phyloP scores from a whole-genome alignment of 2,113 vertebrate species.

The Brienomyrus brachyistius region DNA sequence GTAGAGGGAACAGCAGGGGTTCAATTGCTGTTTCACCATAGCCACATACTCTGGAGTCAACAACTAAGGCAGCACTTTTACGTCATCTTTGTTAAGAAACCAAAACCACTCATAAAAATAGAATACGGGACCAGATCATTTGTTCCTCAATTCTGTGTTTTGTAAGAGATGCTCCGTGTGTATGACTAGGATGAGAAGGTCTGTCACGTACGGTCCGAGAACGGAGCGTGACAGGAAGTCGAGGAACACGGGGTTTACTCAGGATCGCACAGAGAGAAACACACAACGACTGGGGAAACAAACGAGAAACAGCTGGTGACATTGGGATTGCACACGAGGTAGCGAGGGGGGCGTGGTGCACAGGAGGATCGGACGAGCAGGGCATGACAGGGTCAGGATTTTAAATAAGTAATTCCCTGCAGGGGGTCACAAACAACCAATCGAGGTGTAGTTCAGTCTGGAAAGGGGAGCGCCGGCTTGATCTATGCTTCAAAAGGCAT shows the following conservation, averaged over 20 bases:
- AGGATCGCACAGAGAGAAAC: no score
- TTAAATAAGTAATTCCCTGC: background rate
- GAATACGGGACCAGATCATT: background rate
- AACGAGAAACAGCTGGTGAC: no score
- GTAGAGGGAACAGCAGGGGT: background rate
- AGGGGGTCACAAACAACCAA: background rate
- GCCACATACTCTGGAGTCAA: background rate
- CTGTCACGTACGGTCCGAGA: no score
- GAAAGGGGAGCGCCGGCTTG: no score
- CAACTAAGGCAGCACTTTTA: background rate
- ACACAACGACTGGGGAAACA: no score
- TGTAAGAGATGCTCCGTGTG: background rate
- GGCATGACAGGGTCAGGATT: background rate
- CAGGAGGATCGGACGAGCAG: no score
- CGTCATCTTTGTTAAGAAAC: background rate
- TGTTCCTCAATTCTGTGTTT: background rate
- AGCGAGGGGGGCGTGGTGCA: no score
- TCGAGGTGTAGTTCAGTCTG: background rate
- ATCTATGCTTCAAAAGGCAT: background rate
- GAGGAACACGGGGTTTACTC: no score
- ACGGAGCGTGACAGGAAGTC: no score
- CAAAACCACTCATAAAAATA: background rate
- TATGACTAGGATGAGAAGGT: background rate
- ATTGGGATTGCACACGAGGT: no score
- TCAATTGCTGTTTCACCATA: background rate